A percentile compares a stretch with the other conserved stretches of the same genome.
phyloP scores from a whole-genome alignment of 1,140 invertebrate genomes.

The Spodoptera frugiperda region DNA sequence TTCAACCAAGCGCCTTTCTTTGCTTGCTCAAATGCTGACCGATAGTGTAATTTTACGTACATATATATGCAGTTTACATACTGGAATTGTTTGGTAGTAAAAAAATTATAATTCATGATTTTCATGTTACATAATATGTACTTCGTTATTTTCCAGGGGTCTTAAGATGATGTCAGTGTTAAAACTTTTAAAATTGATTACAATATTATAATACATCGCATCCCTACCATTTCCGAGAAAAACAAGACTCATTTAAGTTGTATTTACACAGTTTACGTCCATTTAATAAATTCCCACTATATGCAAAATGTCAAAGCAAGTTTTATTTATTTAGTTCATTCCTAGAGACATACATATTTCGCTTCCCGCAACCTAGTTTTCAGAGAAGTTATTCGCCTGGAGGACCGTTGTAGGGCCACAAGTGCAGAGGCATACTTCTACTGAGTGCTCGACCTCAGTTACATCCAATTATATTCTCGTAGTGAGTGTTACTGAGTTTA shows the following conservation, averaged over 20 bases:
- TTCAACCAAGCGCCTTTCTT: background rate
- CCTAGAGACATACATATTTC: constrained; percentile 5
- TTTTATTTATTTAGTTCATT: background rate
- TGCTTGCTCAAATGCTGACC: background rate
- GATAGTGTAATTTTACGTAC: too few relatives aligned
- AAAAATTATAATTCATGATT: too few relatives aligned
- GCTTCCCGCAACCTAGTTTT: constrained; percentile 7
- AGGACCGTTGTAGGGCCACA: background rate
- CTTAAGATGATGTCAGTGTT: too few relatives aligned
- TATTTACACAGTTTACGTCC: background rate
- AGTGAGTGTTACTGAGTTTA: background rate
- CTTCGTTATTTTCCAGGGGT: too few relatives aligned
- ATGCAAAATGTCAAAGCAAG: background rate
- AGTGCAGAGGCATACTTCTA: constrained; percentile 3
- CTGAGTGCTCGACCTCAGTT: constrained; percentile 18
- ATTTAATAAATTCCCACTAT: background rate
- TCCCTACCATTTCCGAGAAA: background rate
- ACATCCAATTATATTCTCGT: constrained; percentile 33
- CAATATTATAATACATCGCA: too few relatives aligned
- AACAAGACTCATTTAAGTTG: too few relatives aligned
- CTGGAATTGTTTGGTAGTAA: too few relatives aligned
- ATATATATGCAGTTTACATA: too few relatives aligned
- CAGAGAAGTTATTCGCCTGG: constrained; percentile 2
- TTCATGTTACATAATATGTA: too few relatives aligned
- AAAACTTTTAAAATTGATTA: too few relatives aligned